phyloP scores from a whole-genome alignment of 2,888 invertebrate species.

The Plagodis dolabraria region DNA sequence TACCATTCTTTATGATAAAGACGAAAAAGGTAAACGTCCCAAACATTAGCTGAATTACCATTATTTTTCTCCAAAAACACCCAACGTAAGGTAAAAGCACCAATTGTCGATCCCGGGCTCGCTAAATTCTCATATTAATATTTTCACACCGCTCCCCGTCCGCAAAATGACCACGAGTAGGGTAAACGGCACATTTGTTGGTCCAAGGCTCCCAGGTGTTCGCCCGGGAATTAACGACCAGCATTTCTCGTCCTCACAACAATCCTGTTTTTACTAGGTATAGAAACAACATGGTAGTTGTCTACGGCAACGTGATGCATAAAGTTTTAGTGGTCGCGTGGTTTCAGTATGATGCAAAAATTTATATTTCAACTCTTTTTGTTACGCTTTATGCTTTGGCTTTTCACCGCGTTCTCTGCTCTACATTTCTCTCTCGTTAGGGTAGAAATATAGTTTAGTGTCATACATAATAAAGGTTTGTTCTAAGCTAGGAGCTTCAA shows the following conservation, averaged over 20 bases:
- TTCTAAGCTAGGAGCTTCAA: slow-evolving; percentile 4
- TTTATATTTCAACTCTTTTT: slow-evolving; percentile 61
- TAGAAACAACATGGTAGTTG: slow-evolving; percentile 28
- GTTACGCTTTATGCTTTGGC: slow-evolving; percentile 49
- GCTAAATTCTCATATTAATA: slow-evolving; percentile 26
- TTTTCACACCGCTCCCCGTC: slow-evolving; percentile 21
- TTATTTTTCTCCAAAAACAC: slow-evolving; percentile 9
- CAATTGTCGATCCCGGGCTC: slow-evolving; percentile 14
- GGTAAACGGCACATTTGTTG: slow-evolving; percentile 48
- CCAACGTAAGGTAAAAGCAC: slow-evolving; percentile 13
- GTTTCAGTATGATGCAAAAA: slow-evolving; percentile 57
- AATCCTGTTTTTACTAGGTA: slow-evolving; percentile 58
- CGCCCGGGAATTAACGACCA: slow-evolving; percentile 33
- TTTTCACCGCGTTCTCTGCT: slow-evolving; percentile 28
- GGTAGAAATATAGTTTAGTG: slow-evolving; percentile 14
- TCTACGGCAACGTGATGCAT: slow-evolving; percentile 42
- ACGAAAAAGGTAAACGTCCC: slow-evolving; percentile 11
- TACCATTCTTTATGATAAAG: not conserved
- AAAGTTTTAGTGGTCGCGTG: slow-evolving; percentile 56
- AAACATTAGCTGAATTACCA: slow-evolving; percentile 9
- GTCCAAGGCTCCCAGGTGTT: slow-evolving; percentile 54
- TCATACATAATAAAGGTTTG: slow-evolving; percentile 1
- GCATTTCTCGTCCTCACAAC: slow-evolving; percentile 64
- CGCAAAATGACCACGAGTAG: slow-evolving; percentile 45
- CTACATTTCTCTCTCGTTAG: slow-evolving; percentile 20